Conservation (phyloP, 2,888 invertebrate species). For the Drosophila anomelani region DNA sequence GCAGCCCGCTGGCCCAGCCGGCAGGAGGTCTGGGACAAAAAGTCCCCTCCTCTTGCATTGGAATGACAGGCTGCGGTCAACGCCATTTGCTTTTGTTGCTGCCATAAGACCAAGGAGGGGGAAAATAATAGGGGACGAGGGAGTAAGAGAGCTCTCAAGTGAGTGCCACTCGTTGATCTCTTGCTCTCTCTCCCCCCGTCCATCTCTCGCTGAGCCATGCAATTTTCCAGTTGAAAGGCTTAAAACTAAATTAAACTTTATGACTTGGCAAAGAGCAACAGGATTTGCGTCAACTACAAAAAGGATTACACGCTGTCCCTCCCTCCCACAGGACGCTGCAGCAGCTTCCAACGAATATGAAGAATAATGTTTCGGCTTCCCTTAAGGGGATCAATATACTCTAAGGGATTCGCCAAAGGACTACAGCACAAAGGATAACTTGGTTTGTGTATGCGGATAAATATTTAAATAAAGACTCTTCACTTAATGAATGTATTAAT, state of each 20-base stretch:
- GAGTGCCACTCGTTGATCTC: conserved; percentile 30
- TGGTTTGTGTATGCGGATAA: background rate
- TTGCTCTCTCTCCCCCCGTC: background rate
- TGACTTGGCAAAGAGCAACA: conserved; percentile 71
- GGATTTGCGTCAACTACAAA: conserved; percentile 75
- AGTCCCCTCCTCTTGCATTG: conserved; percentile 1
- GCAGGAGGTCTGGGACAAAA: conserved; percentile 4
- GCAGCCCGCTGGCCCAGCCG: conserved; percentile 1
- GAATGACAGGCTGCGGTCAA: conserved; percentile 50
- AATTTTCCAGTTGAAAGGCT: conserved; percentile 81
- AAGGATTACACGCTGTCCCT: conserved; percentile 67
- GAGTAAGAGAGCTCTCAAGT: conserved; percentile 16
- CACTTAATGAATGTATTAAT: background rate
- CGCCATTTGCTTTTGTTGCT: conserved; percentile 39
- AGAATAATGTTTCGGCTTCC: conserved; percentile 69
- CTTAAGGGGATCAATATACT: conserved; percentile 47
- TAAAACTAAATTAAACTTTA: conserved; percentile 80
- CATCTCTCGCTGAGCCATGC: conserved; percentile 43
- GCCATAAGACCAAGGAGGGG: conserved; percentile 1
- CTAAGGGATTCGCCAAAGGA: conserved; percentile 1
- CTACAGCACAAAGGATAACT: background rate
- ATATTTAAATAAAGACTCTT: conserved; percentile 1
- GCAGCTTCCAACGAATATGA: conserved; percentile 56
- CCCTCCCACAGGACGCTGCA: conserved; percentile 6
- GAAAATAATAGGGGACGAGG: conserved; percentile 1